phyloP scores from a whole-genome alignment of 2,888 invertebrate species.

The Lysandra coridon region DNA sequence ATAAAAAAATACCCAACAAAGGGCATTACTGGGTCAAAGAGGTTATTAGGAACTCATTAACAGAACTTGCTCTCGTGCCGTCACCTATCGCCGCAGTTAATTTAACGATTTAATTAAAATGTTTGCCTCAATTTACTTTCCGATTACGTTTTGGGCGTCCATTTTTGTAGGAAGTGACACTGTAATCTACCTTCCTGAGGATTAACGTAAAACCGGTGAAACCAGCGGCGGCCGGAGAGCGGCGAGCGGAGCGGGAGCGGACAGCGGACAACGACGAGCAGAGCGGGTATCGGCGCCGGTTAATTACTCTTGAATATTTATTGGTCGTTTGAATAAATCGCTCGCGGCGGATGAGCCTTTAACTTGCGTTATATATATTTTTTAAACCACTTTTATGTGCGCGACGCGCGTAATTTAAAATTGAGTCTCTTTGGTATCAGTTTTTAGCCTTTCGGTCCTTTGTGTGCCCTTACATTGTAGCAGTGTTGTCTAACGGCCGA shows the following conservation, averaged over 20 bases:
- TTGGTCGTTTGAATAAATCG: slow-evolving; percentile 79
- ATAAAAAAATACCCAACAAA: not conserved
- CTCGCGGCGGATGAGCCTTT: slow-evolving; percentile 67
- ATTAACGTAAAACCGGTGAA: slow-evolving; percentile 68
- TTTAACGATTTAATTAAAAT: slow-evolving; percentile 27
- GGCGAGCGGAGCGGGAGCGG: slow-evolving; percentile 54
- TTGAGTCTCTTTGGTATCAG: not conserved
- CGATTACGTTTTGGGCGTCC: slow-evolving; percentile 13
- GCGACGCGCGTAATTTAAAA: not conserved
- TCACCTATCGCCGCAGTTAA: slow-evolving; percentile 6
- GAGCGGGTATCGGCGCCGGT: slow-evolving; percentile 62
- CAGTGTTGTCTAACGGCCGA: no score
- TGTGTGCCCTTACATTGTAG: no score
- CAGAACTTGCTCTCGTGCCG: not conserved
- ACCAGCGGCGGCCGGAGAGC: slow-evolving; percentile 65
- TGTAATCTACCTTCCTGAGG: slow-evolving; percentile 69
- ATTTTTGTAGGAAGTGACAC: slow-evolving; percentile 53
- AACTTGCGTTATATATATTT: slow-evolving; percentile 68
- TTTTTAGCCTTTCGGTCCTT: no score
- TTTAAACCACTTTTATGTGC: slow-evolving; percentile 43
- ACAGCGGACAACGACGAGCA: slow-evolving; percentile 35
- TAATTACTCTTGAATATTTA: slow-evolving; percentile 79
- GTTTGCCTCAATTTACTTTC: slow-evolving; percentile 30
- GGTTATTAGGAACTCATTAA: slow-evolving; percentile 6
- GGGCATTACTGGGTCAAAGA: not conserved